These are phyloP conservation scores for Lytechinus pictus DNA, from an alignment of 35 echinoderm and acorn worm genomes.

Conservation along the genomic window DNA sequence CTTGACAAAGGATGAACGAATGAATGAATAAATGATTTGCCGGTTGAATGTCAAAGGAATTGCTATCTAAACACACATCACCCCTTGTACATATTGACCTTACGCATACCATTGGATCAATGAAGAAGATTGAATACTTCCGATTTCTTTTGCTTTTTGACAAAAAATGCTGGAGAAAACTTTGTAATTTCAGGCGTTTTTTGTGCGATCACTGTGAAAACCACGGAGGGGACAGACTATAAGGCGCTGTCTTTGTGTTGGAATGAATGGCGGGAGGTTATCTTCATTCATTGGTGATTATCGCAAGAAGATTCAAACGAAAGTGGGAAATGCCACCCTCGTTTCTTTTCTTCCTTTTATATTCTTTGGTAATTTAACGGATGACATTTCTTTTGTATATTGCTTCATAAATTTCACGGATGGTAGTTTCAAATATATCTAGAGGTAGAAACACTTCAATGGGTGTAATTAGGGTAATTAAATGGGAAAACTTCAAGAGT, in stretches of 20 bases:
- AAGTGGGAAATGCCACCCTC: not conserved
- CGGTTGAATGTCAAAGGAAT: not conserved
- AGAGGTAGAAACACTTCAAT: too few relatives aligned
- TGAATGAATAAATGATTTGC: not conserved
- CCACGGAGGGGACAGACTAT: not conserved
- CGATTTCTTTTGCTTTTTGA: not conserved
- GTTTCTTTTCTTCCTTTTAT: not conserved
- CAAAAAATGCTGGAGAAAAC: not conserved
- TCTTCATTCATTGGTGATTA: not conserved
- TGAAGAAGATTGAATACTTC: not conserved
- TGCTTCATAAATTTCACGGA: too few relatives aligned
- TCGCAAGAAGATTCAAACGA: not conserved
- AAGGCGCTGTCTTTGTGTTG: not conserved
- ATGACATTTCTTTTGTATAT: not conserved
- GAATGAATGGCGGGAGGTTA: not conserved
- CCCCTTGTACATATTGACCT: slow-evolving; percentile 1
- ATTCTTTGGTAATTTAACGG: not conserved
- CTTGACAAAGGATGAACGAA: not conserved
- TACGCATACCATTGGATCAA: not conserved
- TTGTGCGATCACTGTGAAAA: slow-evolving; percentile 6
- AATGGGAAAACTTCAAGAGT: too few relatives aligned
- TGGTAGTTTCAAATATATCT: too few relatives aligned
- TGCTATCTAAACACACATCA: not conserved
- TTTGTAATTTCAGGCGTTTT: slow-evolving; percentile 12
- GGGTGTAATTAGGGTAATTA: too few relatives aligned